Conservation (phyloP, 1,140 invertebrate genomes). For the Leptoteleia sp. region DNA sequence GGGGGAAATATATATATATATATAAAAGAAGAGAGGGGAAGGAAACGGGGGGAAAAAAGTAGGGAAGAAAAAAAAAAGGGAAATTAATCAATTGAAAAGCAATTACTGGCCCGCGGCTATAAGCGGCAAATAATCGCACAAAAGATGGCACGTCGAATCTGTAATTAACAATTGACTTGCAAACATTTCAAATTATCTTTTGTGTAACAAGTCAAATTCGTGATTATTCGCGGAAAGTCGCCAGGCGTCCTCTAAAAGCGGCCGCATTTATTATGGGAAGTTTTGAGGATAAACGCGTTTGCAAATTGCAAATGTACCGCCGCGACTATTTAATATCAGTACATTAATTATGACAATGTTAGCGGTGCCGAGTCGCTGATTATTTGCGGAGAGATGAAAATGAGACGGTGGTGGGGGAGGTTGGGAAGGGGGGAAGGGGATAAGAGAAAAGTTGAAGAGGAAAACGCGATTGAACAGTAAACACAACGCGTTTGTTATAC, state of each 20-base stretch:
- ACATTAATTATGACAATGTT: conserved; percentile 44
- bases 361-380: conserved; percentile 30
- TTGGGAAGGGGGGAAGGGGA: too few relatives aligned
- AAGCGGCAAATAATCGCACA: conserved; percentile 1
- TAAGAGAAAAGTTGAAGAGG: conserved; percentile 46
- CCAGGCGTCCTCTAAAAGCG: conserved; percentile 5
- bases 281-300: conserved; percentile 19
- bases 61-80: neutral
- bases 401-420: too few relatives aligned
- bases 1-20: too few relatives aligned
- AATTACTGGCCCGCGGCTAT: neutral
- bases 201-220: conserved; percentile 7
- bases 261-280: conserved; percentile 14
- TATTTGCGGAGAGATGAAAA: conserved; percentile 52
- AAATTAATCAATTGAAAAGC: conserved; percentile 1
- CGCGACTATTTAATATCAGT: conserved; percentile 24
- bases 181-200: conserved; percentile 21
- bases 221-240: conserved; percentile 8
- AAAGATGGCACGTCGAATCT: conserved; percentile 3
- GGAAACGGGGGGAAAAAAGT: too few relatives aligned
- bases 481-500: conserved; percentile 71
- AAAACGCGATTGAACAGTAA: conserved; percentile 64
- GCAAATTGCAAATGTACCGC: conserved; percentile 12
- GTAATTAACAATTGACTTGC: conserved; percentile 14
- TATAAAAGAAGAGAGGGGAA: too few relatives aligned